A percentile compares a stretch with the other conserved stretches of the same genome.
These are phyloP conservation scores for Peromyscus eremicus DNA, from an alignment of 2,797 vertebrate genomes.

Conservation along the genomic window DNA sequence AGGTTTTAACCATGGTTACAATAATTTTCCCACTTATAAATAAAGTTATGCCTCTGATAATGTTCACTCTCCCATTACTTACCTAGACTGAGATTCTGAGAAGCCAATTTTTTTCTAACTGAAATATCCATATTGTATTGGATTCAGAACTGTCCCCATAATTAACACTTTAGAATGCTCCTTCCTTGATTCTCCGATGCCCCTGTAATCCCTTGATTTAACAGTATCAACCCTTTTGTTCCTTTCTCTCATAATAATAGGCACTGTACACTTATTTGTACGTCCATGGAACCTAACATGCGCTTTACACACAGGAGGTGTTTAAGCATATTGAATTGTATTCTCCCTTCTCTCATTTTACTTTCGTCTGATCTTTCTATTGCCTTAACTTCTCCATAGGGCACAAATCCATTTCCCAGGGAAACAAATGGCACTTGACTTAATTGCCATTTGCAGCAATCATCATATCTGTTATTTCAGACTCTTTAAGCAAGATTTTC, in stretches of 20 bases:
- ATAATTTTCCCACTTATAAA: constrained; percentile 2
- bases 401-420: neutral
- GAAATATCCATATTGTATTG: neutral
- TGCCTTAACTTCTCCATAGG: constrained; percentile 31
- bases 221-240: neutral
- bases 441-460: constrained; percentile 11
- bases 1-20: neutral
- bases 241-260: neutral
- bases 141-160: neutral
- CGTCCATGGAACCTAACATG: neutral
- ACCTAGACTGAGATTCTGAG: neutral
- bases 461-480: constrained; percentile 5
- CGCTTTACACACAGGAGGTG: neutral
- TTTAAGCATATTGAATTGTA: neutral
- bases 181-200: neutral
- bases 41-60: neutral
- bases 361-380: neutral
- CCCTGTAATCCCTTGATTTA: neutral
- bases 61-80: neutral
- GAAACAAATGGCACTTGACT: constrained; percentile 14
- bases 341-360: neutral
- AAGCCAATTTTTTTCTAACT: neutral
- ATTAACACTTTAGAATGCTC: neutral
- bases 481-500: neutral
- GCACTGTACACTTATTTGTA: neutral